A percentile compares a stretch with the other conserved stretches of the same genome.
Evolutionary conservation across 2,888 invertebrate species (phyloP).

Genomic region (Philopedon plagiatum): DNA sequence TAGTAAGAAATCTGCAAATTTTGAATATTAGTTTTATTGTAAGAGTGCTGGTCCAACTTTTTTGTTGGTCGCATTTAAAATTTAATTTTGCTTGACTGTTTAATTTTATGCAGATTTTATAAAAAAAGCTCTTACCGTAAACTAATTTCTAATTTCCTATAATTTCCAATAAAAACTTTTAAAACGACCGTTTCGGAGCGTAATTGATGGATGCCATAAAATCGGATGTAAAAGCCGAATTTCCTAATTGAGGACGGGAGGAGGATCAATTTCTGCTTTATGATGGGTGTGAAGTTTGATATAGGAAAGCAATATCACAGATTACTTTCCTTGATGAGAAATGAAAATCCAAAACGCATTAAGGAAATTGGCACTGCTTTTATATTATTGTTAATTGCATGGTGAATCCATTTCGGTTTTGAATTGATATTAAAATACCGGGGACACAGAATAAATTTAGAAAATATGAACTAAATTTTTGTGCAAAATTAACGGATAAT

Average conservation of each 20-base stretch:
- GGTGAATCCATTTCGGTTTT: conserved; percentile 64
- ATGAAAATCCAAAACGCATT: conserved; percentile 69
- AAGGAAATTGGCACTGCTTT: conserved; percentile 69
- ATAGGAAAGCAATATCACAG: conserved; percentile 67
- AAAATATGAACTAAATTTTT: too few species aligned
- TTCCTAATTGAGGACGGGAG: conserved; percentile 65
- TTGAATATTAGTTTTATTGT: too few species aligned
- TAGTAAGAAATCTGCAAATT: too few species aligned
- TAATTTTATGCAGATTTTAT: conserved; percentile 7
- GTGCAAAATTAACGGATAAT: too few species aligned
- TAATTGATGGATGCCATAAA: conserved; percentile 65
- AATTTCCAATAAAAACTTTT: conserved; percentile 47
- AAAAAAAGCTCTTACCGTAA: conserved; percentile 25
- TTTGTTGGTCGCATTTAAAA: too few species aligned
- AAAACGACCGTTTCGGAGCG: conserved; percentile 41
- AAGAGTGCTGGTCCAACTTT: too few species aligned
- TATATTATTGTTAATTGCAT: conserved; percentile 68
- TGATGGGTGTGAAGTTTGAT: conserved; percentile 67
- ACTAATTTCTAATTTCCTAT: conserved; percentile 40
- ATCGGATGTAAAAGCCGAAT: conserved; percentile 67
- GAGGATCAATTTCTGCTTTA: conserved; percentile 64
- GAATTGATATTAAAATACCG: conserved; percentile 61
- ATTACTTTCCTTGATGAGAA: conserved; percentile 69
- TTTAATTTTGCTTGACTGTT: too few species aligned
- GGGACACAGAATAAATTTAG: not conserved